Percentiles rank a stretch among this genome's conserved stretches.
These are phyloP conservation scores for Pemphredon lugubris DNA, from an alignment of 2,888 invertebrate genomes.

Conservation along the genomic window DNA sequence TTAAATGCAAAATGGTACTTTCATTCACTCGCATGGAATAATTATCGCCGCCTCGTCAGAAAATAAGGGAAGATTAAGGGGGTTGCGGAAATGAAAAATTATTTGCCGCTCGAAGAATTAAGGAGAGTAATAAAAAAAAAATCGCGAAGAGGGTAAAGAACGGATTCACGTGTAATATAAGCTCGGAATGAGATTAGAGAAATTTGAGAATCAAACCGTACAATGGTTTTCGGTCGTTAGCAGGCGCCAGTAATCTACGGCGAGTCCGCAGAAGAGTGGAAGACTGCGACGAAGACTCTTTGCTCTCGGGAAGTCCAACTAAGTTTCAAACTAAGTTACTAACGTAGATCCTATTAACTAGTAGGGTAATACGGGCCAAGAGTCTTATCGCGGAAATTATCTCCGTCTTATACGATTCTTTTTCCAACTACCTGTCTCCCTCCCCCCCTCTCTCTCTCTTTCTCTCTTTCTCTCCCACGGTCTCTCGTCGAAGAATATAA, in stretches of 20 bases:
- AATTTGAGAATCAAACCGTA: slow-evolving; percentile 59
- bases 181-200: slow-evolving; percentile 49
- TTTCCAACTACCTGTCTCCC: slow-evolving; percentile 42
- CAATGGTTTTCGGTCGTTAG: slow-evolving; percentile 54
- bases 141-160: neutral
- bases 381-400: slow-evolving; percentile 72
- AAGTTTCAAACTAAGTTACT: slow-evolving; percentile 72
- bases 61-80: too few species aligned
- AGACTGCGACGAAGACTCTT: slow-evolving; percentile 51
- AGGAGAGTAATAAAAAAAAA: neutral
- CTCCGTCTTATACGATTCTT: slow-evolving; percentile 68
- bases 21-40: too few species aligned
- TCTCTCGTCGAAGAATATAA: slow-evolving; percentile 8
- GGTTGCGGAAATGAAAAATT: too few species aligned
- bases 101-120: too few species aligned
- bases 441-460: neutral
- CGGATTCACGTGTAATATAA: slow-evolving; percentile 23
- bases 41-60: too few species aligned
- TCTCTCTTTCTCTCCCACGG: neutral
- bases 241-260: slow-evolving; percentile 54
- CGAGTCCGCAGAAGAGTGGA: slow-evolving; percentile 38
- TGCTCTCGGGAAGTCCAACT: slow-evolving; percentile 58
- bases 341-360: slow-evolving; percentile 72
- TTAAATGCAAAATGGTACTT: too few species aligned
- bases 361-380: slow-evolving; percentile 69